Conservation (phyloP, 2,888 invertebrate genomes). For the Brachyopa scutellaris region DNA sequence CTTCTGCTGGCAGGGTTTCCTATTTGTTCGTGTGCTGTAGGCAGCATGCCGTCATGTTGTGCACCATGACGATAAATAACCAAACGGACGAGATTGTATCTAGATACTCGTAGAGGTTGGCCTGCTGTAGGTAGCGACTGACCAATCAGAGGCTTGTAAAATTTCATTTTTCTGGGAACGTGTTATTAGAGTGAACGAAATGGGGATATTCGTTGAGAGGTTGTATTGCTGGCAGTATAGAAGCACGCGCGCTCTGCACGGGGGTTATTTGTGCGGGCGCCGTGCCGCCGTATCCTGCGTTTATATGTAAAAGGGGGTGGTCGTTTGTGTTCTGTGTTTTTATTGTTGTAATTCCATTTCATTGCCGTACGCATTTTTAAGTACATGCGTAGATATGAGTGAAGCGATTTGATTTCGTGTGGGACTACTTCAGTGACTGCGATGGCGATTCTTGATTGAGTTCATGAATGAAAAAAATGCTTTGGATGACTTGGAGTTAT, state of each 20-base stretch:
- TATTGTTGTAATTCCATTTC: constrained; percentile 25
- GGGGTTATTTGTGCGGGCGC: constrained; percentile 63
- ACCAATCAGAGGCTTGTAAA: constrained; percentile 68
- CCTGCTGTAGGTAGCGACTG: constrained; percentile 26
- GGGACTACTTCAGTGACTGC: constrained; percentile 33
- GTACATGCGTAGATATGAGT: constrained; percentile 59
- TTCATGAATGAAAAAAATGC: constrained; percentile 58
- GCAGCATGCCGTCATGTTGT: constrained; percentile 67
- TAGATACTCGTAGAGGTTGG: constrained; percentile 67
- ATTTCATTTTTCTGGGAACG: constrained; percentile 42
- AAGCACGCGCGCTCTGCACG: constrained; percentile 68
- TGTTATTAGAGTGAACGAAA: constrained; percentile 66
- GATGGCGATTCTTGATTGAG: constrained; percentile 36
- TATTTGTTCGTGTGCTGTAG: constrained; percentile 52
- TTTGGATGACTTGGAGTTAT: constrained; percentile 1
- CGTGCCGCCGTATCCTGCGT: constrained; percentile 61
- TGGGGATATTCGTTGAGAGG: constrained; percentile 54
- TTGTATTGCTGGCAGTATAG: constrained; percentile 16
- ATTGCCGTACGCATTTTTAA: constrained; percentile 52
- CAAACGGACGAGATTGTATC: constrained; percentile 63
- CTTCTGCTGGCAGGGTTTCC: constrained; percentile 12
- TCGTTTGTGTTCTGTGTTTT: constrained; percentile 20
- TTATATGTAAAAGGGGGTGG: constrained; percentile 60
- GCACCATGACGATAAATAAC: constrained; percentile 70
- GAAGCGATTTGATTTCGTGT: constrained; percentile 43